phyloP scores from a whole-genome alignment of 2,797 vertebrate species.

The Steatocranus sp. region DNA sequence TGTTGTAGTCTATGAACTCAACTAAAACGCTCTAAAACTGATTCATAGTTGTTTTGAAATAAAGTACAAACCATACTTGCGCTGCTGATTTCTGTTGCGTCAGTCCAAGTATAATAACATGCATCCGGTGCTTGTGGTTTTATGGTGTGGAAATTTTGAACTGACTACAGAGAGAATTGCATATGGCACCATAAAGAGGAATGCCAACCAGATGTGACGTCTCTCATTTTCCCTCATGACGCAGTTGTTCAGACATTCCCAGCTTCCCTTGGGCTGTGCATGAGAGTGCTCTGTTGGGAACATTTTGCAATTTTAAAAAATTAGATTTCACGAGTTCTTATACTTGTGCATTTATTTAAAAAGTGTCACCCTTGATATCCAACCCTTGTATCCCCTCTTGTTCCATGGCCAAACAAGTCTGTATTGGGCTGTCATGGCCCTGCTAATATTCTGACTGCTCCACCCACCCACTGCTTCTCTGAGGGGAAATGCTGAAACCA shows the following conservation, averaged over 20 bases:
- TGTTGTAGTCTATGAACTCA: neutral
- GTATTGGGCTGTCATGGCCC: neutral
- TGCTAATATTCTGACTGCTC: constrained; percentile 2
- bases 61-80: neutral
- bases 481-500: constrained; percentile 56
- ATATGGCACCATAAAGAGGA: constrained; percentile 56
- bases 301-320: neutral
- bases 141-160: constrained; percentile 46
- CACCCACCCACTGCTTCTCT: constrained; percentile 26
- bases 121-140: constrained; percentile 50
- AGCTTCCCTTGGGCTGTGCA: neutral
- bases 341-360: neutral
- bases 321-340: neutral
- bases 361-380: neutral
- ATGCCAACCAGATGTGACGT: constrained; percentile 60
- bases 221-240: constrained; percentile 17
- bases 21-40: neutral
- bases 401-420: neutral
- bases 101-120: constrained; percentile 23
- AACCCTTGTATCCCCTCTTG: neutral
- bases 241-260: constrained; percentile 3
- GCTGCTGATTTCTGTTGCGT: constrained; percentile 8
- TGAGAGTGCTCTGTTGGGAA: neutral
- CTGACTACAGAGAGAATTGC: constrained; percentile 48
- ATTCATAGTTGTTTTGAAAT: constrained; percentile 1